Base-by-base conservation (phyloP, 1,140 invertebrate genomes). In the Polyergus mexicanus region DNA sequence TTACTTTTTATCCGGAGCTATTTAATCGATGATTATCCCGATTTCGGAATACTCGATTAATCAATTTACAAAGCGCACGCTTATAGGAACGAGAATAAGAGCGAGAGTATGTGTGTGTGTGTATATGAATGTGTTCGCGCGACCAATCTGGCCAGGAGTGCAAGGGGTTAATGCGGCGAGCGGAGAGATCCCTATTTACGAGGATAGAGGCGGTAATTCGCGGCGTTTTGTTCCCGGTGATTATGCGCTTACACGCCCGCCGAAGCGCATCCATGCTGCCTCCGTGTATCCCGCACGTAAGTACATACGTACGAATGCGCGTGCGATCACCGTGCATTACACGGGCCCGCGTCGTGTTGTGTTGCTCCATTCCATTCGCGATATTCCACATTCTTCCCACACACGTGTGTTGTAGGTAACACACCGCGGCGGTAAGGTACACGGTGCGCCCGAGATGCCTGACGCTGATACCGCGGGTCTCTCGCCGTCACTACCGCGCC, bases 341-440 rank as follows among this genome's bases (percentile, higher is more conserved):
- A 77, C 58, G 56, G 74, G 3, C 54, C 56, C 22, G 60, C 71
- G 91, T 32, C 91, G 91, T 93, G 88, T 88, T 88, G 88, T 87
- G 91, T 94, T 94, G 92, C 94, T 90, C 93, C 93, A 94, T 94
- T 94, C 92, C 93, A 92, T 93, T 91, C 90, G 91, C 92, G 92
- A 94, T 94, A 94, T 94, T 94, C 93, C 92, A 94, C 94, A 94
- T 94, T 94, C 93, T 94, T 94, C 93, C 94, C 94, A 94, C 93
- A 94, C 93, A 94, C 93, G 93, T 93, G 93, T 93, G 92, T 47
- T 90, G 90, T 16, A 51, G 47, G 47, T 19, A 92, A 89, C 91
- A 93, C 91, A 93, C 11, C 44, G 44, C 10, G 41, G 89, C 91
- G 90, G 88, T 91, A 92, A 3, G 91, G 90, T 87, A 91, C 90